phyloP scores from a whole-genome alignment of 1,140 invertebrate genomes.

The Heliconius himera region DNA sequence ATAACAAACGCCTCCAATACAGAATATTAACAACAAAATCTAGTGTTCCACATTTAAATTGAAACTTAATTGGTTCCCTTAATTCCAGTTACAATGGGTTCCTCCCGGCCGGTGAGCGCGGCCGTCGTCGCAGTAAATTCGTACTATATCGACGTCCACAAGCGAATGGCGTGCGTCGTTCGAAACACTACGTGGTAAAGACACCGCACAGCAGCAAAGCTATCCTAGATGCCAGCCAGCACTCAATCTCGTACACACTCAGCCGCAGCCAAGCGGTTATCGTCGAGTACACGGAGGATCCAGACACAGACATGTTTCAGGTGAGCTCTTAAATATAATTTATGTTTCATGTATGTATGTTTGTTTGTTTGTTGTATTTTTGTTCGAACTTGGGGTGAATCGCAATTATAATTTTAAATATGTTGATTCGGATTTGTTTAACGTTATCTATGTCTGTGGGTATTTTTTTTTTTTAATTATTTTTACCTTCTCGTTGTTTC shows the following conservation, averaged over 20 bases:
- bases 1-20: too few species aligned
- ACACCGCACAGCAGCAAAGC: conserved; percentile 94
- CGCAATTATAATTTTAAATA: not conserved
- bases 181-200: conserved; percentile 97
- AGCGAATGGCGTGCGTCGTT: conserved; percentile 96
- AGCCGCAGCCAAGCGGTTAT: conserved; percentile 98
- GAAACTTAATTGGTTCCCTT: not conserved
- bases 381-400: not conserved
- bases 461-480: too few species aligned
- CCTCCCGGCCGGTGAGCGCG: conserved; percentile 95
- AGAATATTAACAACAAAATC: too few species aligned
- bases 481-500: too few species aligned
- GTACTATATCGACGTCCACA: conserved; percentile 91
- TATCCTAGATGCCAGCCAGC: conserved; percentile 93
- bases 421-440: not conserved
- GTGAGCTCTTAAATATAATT: conserved; percentile 80
- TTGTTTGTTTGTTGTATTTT: not conserved
- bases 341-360: not conserved
- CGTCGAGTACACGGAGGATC: conserved; percentile 97
- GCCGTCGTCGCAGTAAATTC: conserved; percentile 96
- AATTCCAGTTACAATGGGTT: conserved; percentile 95
- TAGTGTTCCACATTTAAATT: too few species aligned
- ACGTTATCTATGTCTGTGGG: not conserved
- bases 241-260: conserved; percentile 98
- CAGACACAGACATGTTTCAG: conserved; percentile 99